Evolutionary conservation across 2,113 vertebrate species (phyloP), one percentile per base, ranked within the genome.

Genomic region (Verasper variegatus): DNA sequence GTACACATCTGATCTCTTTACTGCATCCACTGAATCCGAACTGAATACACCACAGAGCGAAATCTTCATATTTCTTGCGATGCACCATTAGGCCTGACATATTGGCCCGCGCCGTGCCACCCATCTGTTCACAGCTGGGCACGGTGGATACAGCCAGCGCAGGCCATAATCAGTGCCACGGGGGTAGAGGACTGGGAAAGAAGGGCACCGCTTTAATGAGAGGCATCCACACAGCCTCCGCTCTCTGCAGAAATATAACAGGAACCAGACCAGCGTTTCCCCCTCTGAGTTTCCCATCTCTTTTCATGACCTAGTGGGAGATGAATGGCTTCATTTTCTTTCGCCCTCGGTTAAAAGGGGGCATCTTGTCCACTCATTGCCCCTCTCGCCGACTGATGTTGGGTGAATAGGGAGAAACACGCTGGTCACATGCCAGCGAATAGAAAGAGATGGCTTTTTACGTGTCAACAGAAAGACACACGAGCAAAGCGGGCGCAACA

Each of bases 321-420:
- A 91, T 88, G 82, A 74, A 92, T 93, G 81, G 76, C 86, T 89
- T 80, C 78, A 78, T 90, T 95, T 93, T 93, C 61, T 82, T 81
- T 93, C 59, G 91, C 89, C 89, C 84, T 93, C 74, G 86, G 86
- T 91, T 69, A 88, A 89, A 83, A 31, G 4, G 86, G 81, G 83
- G 84, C 82, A 85, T 82, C 71, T 73, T 80, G 85, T 84, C 72
- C 77, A 76, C 79, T 86, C 75, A 78, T 81, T 74, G 85, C 68
- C 68, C 65, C 62, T 71, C 79, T 76, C 64, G 14, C 76, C 80
- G 79, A 78, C 80, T 55, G 81, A 89, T 86, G 85, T 68, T 87
- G 74, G 65, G 70, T 74, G 78, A 78, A 82, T 65, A 76, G 68
- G 59, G 68, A 75, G 60, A 74, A 86, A 76, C 78, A 52, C 61